Conservation (phyloP, 2,797 vertebrate genomes). For the Hyperoplus immaculatus region DNA sequence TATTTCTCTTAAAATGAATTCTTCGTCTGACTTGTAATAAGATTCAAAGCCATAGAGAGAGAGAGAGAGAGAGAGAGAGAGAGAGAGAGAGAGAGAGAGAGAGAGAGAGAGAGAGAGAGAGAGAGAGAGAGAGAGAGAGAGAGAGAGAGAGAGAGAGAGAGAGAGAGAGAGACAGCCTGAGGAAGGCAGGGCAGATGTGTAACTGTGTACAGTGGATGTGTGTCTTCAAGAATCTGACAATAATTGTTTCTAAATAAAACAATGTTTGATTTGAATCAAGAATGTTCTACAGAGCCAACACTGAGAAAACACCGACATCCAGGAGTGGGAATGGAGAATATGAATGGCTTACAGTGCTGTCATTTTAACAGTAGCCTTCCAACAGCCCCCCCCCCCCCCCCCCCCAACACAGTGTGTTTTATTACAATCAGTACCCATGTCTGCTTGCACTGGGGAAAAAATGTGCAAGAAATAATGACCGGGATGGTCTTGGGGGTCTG, state of each 20-base stretch:
- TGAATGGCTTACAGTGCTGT: conserved; percentile 57
- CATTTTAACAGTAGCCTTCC: conserved; percentile 67
- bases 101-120: too few relatives aligned
- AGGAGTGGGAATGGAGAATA: conserved; percentile 69
- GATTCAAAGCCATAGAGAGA: background rate
- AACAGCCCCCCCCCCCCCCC: conserved; percentile 15
- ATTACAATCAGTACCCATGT: conserved; percentile 85
- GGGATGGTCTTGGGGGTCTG: conserved; percentile 82
- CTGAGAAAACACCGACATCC: conserved; percentile 42
- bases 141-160: too few relatives aligned
- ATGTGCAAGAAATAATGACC: conserved; percentile 87
- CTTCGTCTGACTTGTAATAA: background rate
- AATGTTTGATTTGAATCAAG: conserved; percentile 26
- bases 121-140: too few relatives aligned
- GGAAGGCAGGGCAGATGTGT: conserved; percentile 1
- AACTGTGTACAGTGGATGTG: conserved; percentile 31
- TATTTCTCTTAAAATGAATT: conserved; percentile 2
- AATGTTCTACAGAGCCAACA: conserved; percentile 16
- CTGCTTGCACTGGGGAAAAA: conserved; percentile 85
- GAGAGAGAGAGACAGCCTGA: background rate
- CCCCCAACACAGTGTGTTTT: conserved; percentile 77
- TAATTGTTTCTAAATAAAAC: conserved; percentile 44
- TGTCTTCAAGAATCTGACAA: conserved; percentile 28
- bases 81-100: too few relatives aligned
- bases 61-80: too few relatives aligned